A percentile compares a stretch with the other conserved stretches of the same genome.
Conservation (phyloP, 2,888 invertebrate genomes). For the Muschampia plurimacula region DNA sequence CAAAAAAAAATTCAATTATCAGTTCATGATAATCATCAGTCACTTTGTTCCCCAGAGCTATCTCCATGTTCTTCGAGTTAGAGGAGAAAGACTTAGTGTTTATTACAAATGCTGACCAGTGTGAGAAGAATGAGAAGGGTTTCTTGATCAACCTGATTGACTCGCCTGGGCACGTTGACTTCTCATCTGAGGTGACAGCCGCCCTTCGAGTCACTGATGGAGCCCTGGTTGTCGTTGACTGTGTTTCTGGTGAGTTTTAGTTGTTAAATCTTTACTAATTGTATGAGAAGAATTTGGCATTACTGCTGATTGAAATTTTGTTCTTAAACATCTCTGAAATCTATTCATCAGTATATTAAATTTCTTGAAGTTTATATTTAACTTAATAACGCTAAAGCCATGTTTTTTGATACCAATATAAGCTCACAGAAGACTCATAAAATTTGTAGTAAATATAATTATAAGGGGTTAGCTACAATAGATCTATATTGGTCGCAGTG, state of each 20-base stretch:
- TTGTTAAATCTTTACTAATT: neutral
- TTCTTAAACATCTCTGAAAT: too few relatives aligned
- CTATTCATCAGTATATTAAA: too few relatives aligned
- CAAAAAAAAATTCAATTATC: neutral
- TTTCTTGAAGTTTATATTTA: too few relatives aligned
- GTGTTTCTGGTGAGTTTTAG: slow-evolving; percentile 94
- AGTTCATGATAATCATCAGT: slow-evolving; percentile 22
- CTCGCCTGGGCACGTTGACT: slow-evolving; percentile 99
- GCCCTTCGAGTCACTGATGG: slow-evolving; percentile 99
- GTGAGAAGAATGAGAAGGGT: slow-evolving; percentile 95
- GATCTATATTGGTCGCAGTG: too few relatives aligned
- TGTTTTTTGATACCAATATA: too few relatives aligned
- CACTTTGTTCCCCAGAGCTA: slow-evolving; percentile 89
- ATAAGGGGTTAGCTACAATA: too few relatives aligned
- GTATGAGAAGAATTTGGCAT: neutral
- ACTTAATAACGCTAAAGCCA: too few relatives aligned
- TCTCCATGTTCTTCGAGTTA: slow-evolving; percentile 99
- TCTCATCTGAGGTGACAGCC: slow-evolving; percentile 99
- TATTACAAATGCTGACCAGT: slow-evolving; percentile 96
- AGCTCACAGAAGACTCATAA: too few relatives aligned
- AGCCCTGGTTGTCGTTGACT: slow-evolving; percentile 99
- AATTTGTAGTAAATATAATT: too few relatives aligned
- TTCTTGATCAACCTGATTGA: slow-evolving; percentile 99
- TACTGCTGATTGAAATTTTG: too few relatives aligned
- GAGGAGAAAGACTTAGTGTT: slow-evolving; percentile 97